Conservation (phyloP, 2,113 vertebrate species). For the Microtus richardsoni region DNA sequence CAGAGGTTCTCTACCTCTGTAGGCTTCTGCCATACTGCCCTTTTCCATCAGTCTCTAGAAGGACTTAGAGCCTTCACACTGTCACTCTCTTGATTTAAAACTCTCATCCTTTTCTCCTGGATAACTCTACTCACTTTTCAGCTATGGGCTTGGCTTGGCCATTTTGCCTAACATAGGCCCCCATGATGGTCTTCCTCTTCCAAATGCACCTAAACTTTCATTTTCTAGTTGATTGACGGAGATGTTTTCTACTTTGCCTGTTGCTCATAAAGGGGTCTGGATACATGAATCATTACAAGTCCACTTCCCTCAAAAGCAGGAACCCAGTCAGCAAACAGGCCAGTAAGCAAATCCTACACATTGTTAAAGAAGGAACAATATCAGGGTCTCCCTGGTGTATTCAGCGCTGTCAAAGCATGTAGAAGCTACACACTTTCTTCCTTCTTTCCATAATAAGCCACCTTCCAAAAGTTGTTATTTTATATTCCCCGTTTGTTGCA, state of each 20-base stretch:
- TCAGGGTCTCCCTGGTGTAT: background rate
- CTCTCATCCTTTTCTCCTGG: background rate
- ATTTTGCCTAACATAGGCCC: background rate
- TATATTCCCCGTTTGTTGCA: background rate
- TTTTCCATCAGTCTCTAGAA: background rate
- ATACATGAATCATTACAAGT: background rate
- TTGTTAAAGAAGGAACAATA: background rate
- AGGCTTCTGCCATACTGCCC: background rate
- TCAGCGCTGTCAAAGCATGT: background rate
- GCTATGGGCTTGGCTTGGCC: background rate
- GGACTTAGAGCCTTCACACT: background rate
- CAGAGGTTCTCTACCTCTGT: background rate
- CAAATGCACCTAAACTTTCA: background rate
- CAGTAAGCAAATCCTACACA: background rate
- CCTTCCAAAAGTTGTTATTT: slow-evolving; percentile 3
- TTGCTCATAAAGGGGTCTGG: background rate
- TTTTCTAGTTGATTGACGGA: background rate
- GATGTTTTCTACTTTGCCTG: background rate
- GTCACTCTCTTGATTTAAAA: background rate
- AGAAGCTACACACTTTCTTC: background rate
- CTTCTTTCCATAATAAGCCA: background rate
- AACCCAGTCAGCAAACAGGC: background rate
- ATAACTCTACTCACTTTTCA: background rate
- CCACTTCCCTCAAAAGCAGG: background rate
- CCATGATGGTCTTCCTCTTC: background rate